Evolutionary conservation across 1,140 invertebrate species (phyloP).

Genomic region (Tetragonula clypearis): DNA sequence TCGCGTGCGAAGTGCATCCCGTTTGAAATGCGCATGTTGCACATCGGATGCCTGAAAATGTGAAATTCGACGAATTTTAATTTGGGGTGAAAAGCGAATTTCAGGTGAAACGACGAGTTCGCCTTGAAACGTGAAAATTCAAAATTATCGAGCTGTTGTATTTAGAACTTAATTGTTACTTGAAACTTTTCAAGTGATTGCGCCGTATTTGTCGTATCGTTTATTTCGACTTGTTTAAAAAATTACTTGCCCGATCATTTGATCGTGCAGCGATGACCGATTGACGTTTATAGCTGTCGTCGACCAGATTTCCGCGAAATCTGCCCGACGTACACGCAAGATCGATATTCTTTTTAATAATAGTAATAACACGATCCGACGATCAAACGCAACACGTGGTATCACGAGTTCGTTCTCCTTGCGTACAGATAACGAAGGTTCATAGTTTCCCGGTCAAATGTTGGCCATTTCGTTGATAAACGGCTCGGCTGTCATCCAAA

Average conservation of each 20-base stretch:
- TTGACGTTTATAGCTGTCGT: not conserved
- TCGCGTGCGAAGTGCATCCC: too few species aligned
- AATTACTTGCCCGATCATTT: not conserved
- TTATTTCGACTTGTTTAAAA: too few species aligned
- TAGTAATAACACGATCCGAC: not conserved
- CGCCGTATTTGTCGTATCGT: too few species aligned
- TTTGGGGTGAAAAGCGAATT: too few species aligned
- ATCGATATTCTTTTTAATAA: not conserved
- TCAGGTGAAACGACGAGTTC: too few species aligned
- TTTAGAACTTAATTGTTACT: too few species aligned
- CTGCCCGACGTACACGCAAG: not conserved
- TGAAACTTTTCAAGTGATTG: too few species aligned
- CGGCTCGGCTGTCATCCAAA: constrained; percentile 14
- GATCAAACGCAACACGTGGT: constrained; percentile 48
- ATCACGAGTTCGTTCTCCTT: constrained; percentile 55
- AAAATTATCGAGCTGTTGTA: too few species aligned
- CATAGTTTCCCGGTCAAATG: constrained; percentile 58
- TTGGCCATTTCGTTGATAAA: constrained; percentile 43
- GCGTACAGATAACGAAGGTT: constrained; percentile 52
- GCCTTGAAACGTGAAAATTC: too few species aligned
- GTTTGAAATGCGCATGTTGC: not conserved
- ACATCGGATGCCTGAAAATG: not conserved
- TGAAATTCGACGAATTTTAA: too few species aligned
- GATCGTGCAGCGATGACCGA: not conserved
- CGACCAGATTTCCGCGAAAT: not conserved